Conservation (phyloP, 2,797 vertebrate genomes). For the Vireo griseus region DNA sequence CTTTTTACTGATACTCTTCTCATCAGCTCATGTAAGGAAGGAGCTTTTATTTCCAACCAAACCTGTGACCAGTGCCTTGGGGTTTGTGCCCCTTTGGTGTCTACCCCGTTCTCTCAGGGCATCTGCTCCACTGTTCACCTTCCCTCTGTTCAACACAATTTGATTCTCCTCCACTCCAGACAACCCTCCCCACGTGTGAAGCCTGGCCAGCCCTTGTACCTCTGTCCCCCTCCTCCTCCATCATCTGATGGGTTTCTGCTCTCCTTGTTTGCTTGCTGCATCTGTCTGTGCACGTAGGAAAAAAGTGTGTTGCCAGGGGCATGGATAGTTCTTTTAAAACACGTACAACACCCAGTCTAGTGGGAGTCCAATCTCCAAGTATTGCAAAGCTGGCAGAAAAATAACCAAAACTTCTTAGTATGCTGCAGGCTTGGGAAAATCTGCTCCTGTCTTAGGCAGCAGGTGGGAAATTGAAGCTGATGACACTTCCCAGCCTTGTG, state of each 20-base stretch:
- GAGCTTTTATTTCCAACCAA: background rate
- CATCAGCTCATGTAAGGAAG: background rate
- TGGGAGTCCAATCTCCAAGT: background rate
- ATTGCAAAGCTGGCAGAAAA: slow-evolving; percentile 20
- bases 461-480: slow-evolving; percentile 39
- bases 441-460: slow-evolving; percentile 1
- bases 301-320: slow-evolving; percentile 25
- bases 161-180: background rate
- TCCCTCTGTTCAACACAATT: background rate
- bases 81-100: background rate
- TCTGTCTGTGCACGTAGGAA: background rate
- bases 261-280: background rate
- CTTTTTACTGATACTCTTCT: background rate
- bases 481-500: background rate
- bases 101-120: fast-evolving
- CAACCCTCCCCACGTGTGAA: background rate
- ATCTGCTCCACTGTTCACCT: background rate
- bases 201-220: background rate
- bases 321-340: slow-evolving; percentile 32
- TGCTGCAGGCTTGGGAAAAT: slow-evolving; percentile 37
- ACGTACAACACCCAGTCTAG: slow-evolving; percentile 20
- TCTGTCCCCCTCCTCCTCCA: background rate
- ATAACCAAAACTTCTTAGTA: background rate
- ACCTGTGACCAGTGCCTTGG: fast-evolving
- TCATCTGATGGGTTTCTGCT: background rate